Evolutionary conservation across 2,113 vertebrate species (phyloP), one percentile per base, ranked within the genome.

Genomic region (Corydoras maculifer): DNA sequence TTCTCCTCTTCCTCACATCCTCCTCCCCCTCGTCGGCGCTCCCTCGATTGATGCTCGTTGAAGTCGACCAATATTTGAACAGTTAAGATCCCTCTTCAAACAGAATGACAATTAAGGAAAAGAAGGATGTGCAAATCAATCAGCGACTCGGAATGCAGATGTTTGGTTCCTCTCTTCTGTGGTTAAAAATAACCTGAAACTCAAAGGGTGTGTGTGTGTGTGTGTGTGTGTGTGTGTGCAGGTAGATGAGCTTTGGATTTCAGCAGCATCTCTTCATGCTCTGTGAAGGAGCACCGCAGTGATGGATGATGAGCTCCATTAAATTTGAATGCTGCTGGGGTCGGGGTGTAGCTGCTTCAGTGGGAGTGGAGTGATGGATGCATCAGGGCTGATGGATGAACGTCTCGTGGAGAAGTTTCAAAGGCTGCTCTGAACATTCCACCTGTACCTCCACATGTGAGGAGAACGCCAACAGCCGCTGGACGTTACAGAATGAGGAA

Each of bases 311-410:
- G 13, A 8, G 7, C 13, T 11, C 43, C 9, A 12, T 58, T 58
- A n/a, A n/a, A 66, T 64, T 61, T 43, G 57, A 51, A 59, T 15
- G 57, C 54, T 72, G 70, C 32, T 25, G 31, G 74, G 65, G 66
- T 75, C 61, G 30, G 57, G 70, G 67, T 70, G 68, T 78, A 49
- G 58, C 62, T 59, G 66, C 71, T 72, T 75, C 58, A 70, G 71
- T 69, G 67, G 70, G 74, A 79, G 71, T 75, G 70, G 80, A 84
- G 68, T 73, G 69, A 81, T 68, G 43, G 69, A n/a, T 55, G 12
- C 14, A 13, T 11, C 9, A 13, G 53, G 8, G 14, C 8, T 58
- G 62, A 66, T n/a, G 72, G 76, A 82, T 79, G 68, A 81, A 80
- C 81, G 72, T 11, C 49, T 8, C 7, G 11, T 50, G 49, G 11